Conservation (phyloP, 2,888 invertebrate species). For the Thumatha senex region DNA sequence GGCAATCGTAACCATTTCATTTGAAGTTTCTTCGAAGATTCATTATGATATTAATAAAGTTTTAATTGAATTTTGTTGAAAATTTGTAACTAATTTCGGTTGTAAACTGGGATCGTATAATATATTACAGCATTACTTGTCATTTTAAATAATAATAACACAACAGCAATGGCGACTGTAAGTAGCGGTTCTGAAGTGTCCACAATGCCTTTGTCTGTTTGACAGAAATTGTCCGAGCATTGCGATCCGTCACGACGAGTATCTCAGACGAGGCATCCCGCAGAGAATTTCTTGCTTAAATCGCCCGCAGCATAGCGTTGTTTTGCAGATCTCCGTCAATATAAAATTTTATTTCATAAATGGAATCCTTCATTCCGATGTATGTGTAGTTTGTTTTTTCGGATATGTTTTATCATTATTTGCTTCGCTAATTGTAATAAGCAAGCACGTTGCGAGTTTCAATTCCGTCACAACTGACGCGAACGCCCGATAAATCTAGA, state of each 20-base stretch:
- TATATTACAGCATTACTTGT: slow-evolving; percentile 33
- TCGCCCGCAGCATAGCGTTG: slow-evolving; percentile 39
- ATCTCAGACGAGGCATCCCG: slow-evolving; percentile 47
- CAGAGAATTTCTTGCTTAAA: slow-evolving; percentile 52
- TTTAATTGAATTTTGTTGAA: slow-evolving; percentile 76
- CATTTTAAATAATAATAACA: slow-evolving; percentile 21
- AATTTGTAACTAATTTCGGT: slow-evolving; percentile 66
- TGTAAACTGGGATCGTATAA: slow-evolving; percentile 44
- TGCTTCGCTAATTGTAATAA: slow-evolving; percentile 29
- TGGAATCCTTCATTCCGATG: slow-evolving; percentile 15
- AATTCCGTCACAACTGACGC: slow-evolving; percentile 51
- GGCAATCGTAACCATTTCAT: slow-evolving; percentile 68
- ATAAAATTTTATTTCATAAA: slow-evolving; percentile 13
- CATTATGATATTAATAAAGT: slow-evolving; percentile 79
- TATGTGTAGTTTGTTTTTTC: slow-evolving; percentile 12
- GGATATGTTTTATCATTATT: slow-evolving; percentile 17
- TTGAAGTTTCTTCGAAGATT: slow-evolving; percentile 64
- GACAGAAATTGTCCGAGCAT: slow-evolving; percentile 48
- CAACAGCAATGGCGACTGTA: slow-evolving; percentile 9
- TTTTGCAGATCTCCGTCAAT: slow-evolving; percentile 36
- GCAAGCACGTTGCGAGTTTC: slow-evolving; percentile 25
- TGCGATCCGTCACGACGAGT: slow-evolving; percentile 54
- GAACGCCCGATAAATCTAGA: slow-evolving; percentile 71
- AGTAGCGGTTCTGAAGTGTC: slow-evolving; percentile 41
- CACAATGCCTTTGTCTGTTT: slow-evolving; percentile 53